These are phyloP conservation scores for Xestia sexstrigata DNA, from an alignment of 2,888 invertebrate genomes.

Conservation along the genomic window DNA sequence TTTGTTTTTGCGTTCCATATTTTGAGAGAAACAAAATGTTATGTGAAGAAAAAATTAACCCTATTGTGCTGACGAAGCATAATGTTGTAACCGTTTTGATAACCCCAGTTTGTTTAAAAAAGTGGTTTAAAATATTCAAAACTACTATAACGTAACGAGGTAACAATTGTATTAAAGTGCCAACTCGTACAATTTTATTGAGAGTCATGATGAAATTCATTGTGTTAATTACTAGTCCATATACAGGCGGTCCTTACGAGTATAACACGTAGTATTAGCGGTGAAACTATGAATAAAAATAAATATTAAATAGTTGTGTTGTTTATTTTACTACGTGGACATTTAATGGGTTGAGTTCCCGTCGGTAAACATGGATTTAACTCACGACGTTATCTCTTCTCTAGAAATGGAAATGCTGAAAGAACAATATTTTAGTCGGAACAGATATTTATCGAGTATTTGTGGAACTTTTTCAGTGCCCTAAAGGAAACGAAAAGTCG, in stretches of 20 bases:
- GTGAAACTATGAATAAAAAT: slow-evolving; percentile 50
- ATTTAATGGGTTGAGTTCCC: slow-evolving; percentile 56
- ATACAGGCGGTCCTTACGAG: too few relatives aligned
- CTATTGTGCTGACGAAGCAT: background rate
- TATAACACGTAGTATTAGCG: slow-evolving; percentile 37
- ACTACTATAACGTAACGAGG: slow-evolving; percentile 37
- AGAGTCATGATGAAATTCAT: slow-evolving; percentile 56
- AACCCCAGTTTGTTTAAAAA: slow-evolving; percentile 17
- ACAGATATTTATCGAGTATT: slow-evolving; percentile 60
- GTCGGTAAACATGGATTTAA: slow-evolving; percentile 68
- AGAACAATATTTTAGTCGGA: slow-evolving; percentile 61
- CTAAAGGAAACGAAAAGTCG: slow-evolving; percentile 49
- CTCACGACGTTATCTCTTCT: slow-evolving; percentile 62
- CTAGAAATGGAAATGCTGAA: slow-evolving; percentile 57
- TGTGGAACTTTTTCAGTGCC: slow-evolving; percentile 53
- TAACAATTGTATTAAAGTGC: slow-evolving; percentile 59
- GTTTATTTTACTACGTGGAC: slow-evolving; percentile 47
- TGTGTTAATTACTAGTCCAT: slow-evolving; percentile 50
- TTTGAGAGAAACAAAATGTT: slow-evolving; percentile 2
- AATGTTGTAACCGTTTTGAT: slow-evolving; percentile 2
- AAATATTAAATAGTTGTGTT: slow-evolving; percentile 48
- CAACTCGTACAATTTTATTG: slow-evolving; percentile 55
- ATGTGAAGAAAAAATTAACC: slow-evolving; percentile 8
- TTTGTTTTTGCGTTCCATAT: slow-evolving; percentile 29
- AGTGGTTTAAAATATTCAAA: slow-evolving; percentile 54